A percentile compares a stretch with the other conserved stretches of the same genome.
These are phyloP conservation scores for Hymenopus coronatus DNA, from an alignment of 2,888 invertebrate species.

Conservation along the genomic window DNA sequence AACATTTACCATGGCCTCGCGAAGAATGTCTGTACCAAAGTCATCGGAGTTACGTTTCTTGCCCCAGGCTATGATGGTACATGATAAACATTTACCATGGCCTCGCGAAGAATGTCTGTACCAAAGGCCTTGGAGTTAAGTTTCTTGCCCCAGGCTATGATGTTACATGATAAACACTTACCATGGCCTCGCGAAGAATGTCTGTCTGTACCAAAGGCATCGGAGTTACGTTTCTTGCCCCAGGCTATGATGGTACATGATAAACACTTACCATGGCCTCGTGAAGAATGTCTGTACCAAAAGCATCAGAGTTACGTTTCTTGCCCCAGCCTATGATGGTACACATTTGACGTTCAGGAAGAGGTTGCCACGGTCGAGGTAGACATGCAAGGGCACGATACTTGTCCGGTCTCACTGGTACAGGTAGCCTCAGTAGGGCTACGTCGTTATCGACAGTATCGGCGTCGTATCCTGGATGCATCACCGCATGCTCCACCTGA, in stretches of 20 bases:
- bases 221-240: conserved; percentile 33
- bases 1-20: conserved; percentile 83
- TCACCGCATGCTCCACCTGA: conserved; percentile 62
- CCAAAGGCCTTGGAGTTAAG: conserved; percentile 74
- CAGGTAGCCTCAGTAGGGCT: conserved; percentile 70
- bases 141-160: conserved; percentile 91
- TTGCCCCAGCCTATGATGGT: conserved; percentile 94
- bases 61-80: conserved; percentile 92
- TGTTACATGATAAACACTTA: conserved; percentile 64
- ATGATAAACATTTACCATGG: conserved; percentile 79
- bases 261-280: conserved; percentile 74
- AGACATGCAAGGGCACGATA: conserved; percentile 73
- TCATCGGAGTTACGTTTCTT: conserved; percentile 73
- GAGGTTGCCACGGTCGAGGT: conserved; percentile 65
- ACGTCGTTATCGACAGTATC: conserved; percentile 92
- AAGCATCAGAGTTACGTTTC: conserved; percentile 67
- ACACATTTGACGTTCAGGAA: conserved; percentile 67
- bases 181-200: too few relatives aligned
- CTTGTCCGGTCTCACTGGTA: conserved; percentile 42
- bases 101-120: conserved; percentile 81
- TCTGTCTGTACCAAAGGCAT: too few relatives aligned
- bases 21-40: conserved; percentile 77
- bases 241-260: too few relatives aligned
- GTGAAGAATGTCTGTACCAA: conserved; percentile 79
- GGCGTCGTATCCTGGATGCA: conserved; percentile 83